Percentiles rank a stretch among this genome's conserved stretches.
Evolutionary conservation across 2,888 invertebrate genomes (phyloP).

Genomic region (Dasypogon diadema): DNA sequence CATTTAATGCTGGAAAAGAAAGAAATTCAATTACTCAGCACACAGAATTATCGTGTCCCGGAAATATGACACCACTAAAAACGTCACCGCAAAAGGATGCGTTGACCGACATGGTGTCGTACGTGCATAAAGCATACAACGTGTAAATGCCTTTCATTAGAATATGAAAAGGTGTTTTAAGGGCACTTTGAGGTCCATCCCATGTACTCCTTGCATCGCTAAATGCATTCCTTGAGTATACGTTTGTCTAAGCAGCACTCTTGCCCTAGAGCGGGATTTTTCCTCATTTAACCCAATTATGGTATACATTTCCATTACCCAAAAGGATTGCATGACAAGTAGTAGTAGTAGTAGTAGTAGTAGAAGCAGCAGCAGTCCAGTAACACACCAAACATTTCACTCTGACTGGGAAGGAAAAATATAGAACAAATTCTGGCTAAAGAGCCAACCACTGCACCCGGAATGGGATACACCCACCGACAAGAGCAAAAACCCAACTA

Average conservation of each 20-base stretch:
- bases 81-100: not conserved
- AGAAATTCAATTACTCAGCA: not conserved
- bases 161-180: not conserved
- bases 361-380: no score
- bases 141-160: not conserved
- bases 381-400: slow-evolving; percentile 10
- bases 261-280: slow-evolving; percentile 25
- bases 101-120: not conserved
- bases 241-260: not conserved
- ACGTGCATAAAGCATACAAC: not conserved
- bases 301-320: slow-evolving; percentile 45
- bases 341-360: no score
- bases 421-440: slow-evolving; percentile 19
- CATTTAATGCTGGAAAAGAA: not conserved
- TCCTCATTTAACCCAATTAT: slow-evolving; percentile 46
- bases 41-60: not conserved
- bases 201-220: no score
- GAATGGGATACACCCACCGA: not conserved
- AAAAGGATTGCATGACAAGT: slow-evolving; percentile 37
- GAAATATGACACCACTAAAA: not conserved
- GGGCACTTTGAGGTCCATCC: not conserved
- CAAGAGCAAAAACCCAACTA: not conserved
- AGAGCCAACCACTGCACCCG: not conserved
- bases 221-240: not conserved
- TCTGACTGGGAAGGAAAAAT: not conserved